Evolutionary conservation across 1,140 invertebrate species (phyloP).

Genomic region (Leptinotarsa defecta): DNA sequence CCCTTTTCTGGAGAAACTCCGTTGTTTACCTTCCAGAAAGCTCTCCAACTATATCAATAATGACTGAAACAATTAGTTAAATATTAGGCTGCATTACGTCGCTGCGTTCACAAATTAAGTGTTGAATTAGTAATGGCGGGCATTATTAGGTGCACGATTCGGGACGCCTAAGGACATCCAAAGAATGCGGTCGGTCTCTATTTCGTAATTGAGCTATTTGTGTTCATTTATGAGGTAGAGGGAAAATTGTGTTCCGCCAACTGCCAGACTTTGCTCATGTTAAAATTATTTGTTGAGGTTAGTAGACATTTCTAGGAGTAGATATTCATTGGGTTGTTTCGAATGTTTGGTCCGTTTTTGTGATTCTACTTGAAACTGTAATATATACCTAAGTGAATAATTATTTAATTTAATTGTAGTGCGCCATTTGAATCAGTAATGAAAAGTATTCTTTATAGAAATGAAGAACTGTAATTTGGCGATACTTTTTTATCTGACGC

Average conservation of each 20-base stretch:
- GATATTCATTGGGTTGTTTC: too few relatives aligned
- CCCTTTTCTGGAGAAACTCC: background rate
- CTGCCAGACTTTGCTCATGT: too few relatives aligned
- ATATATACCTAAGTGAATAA: too few relatives aligned
- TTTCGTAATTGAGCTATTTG: constrained; percentile 21
- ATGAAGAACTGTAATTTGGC: too few relatives aligned
- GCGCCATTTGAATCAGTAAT: too few relatives aligned
- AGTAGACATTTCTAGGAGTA: too few relatives aligned
- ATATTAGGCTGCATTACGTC: constrained; percentile 53
- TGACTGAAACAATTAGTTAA: constrained; percentile 54
- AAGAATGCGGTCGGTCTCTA: constrained; percentile 12
- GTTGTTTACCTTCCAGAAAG: constrained; percentile 15
- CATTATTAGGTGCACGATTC: constrained; percentile 29
- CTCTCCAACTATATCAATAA: constrained; percentile 51
- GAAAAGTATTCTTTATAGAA: too few relatives aligned
- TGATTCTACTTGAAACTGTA: too few relatives aligned
- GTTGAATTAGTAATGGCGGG: constrained; percentile 39
- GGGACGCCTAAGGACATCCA: background rate
- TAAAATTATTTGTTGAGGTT: too few relatives aligned
- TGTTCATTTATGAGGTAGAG: constrained; percentile 13
- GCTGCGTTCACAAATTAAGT: constrained; percentile 43
- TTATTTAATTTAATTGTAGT: too few relatives aligned
- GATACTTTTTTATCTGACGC: too few relatives aligned
- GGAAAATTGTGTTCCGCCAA: background rate
- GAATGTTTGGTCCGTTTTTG: too few relatives aligned